Base-by-base conservation (phyloP, 2,113 vertebrate genomes). In the Muntiacus muntjak region DNA sequence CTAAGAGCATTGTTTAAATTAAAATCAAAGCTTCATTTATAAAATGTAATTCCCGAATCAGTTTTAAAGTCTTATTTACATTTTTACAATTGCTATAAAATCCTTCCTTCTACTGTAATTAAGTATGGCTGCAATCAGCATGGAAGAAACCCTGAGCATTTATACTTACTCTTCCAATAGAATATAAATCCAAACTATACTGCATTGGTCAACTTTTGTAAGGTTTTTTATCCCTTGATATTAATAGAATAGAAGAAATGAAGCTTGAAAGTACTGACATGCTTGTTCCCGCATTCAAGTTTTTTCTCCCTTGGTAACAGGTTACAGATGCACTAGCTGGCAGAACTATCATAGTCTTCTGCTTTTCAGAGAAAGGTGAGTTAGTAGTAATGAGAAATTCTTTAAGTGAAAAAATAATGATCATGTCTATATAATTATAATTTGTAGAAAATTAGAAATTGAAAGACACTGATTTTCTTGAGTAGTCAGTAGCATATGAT, bases 31-130 rank as follows among this genome's bases (percentile, higher is more conserved):
- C n/a, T 79, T 96, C 13, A 33, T 92, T 98, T 98, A 50, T 94
- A 88, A 97, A 95, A 85, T 95, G 74, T 83, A 81, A 91, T 94
- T 97, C 52, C 54, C 47, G 62, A 93, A 74, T 95, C 54, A 81
- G 9, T 94, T 97, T 97, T 96, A 97, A 91, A 97, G 62, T 50
- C 67, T 95, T 92, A 97, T 97, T 97, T 97, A 92, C 91, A 89
- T 90, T 91, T 98, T 95, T 95, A 84, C 58, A 94, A 62, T 91
- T 82, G 78, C 45, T 94, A 2, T 95, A 91, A 97, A 89, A 87
- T 79, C 55, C 45, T 23, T 36, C 16, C 7, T 96, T 50, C 62
- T 89, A 19, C 23, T 84, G 13, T 96, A 93, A 94, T 95, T 74
- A 97, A 86, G 47, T 90, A 79, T 85, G 87, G 57, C 25, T 87